Evolutionary conservation across 2,888 invertebrate genomes (phyloP).

Genomic region (Belgica antarctica): DNA sequence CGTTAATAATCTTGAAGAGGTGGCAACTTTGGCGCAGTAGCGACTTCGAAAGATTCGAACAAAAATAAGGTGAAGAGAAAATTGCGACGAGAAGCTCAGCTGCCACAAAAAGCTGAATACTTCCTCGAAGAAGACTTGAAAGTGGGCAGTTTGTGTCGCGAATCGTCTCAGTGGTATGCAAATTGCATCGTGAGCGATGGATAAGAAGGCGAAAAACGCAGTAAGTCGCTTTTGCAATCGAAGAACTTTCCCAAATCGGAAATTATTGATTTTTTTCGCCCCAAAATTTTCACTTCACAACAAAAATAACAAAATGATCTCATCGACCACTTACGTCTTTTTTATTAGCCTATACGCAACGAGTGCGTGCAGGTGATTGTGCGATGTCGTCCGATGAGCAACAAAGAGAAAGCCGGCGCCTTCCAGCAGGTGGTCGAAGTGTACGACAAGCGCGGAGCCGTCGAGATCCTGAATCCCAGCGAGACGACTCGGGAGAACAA

Average conservation of each 20-base stretch:
- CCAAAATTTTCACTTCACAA: constrained; percentile 14
- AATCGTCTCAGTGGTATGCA: no score
- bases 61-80: no score
- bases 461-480: constrained; percentile 85
- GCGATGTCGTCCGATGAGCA: constrained; percentile 91
- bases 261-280: constrained; percentile 36
- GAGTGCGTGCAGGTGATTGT: constrained; percentile 97
- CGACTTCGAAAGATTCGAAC: no score
- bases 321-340: constrained; percentile 7
- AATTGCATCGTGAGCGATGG: background rate
- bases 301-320: constrained; percentile 40
- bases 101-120: no score
- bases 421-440: constrained; percentile 71
- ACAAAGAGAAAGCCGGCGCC: constrained; percentile 68
- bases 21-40: no score
- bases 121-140: no score
- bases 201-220: constrained; percentile 19
- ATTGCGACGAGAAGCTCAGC: no score
- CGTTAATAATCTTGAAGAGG: no score
- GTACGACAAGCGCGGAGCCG: constrained; percentile 79
- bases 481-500: constrained; percentile 70
- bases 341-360: constrained; percentile 52
- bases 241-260: background rate
- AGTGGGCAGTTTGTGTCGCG: no score
- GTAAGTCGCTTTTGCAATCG: background rate